phyloP scores from a whole-genome alignment of 2,113 vertebrate genomes.

The Trachemys scripta region DNA sequence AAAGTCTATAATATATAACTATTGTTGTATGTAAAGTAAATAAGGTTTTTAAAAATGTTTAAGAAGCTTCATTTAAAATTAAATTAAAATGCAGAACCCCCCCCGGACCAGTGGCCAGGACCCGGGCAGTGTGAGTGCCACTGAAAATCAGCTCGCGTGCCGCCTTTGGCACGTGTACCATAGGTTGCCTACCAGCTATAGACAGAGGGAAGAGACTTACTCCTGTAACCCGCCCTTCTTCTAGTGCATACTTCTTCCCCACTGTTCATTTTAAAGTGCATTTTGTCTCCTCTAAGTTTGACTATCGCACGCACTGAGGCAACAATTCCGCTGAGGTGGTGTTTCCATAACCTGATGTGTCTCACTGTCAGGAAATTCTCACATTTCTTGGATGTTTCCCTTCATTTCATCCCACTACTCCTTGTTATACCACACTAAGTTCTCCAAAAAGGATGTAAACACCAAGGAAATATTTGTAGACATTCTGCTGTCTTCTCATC shows the following conservation, averaged over 20 bases:
- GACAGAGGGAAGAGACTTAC: background rate
- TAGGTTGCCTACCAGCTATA: background rate
- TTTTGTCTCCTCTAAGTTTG: background rate
- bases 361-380: background rate
- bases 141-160: no score
- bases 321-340: background rate
- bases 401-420: background rate
- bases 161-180: no score
- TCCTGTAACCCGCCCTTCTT: background rate
- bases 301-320: background rate
- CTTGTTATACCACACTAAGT: background rate
- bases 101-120: no score
- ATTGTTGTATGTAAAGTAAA: no score
- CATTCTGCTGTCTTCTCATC: background rate
- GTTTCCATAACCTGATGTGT: background rate
- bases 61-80: no score
- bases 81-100: no score
- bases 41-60: no score
- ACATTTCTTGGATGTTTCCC: background rate
- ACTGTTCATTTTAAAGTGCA: background rate
- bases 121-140: no score
- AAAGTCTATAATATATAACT: no score
- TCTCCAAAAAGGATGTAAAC: background rate
- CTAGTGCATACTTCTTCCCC: background rate
- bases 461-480: background rate